Percentiles rank a stretch among this genome's conserved stretches.
Evolutionary conservation across 2,888 invertebrate species (phyloP).

Genomic region (Torymus tubicola): DNA sequence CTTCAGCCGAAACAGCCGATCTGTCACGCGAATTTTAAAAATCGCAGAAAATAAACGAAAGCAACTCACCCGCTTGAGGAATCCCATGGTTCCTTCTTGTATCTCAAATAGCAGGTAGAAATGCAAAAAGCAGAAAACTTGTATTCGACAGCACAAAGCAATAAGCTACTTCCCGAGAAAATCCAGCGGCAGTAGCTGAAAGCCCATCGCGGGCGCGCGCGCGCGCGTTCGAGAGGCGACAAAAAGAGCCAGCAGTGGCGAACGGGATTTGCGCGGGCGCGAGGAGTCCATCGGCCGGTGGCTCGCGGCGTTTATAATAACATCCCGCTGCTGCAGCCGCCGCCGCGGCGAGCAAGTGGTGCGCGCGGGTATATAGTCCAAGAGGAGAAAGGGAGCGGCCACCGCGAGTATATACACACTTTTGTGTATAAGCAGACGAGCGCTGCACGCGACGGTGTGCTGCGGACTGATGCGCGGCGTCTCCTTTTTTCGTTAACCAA

Average conservation of each 20-base stretch:
- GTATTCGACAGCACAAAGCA: too few species aligned
- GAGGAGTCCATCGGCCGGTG: too few species aligned
- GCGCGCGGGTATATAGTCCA: too few species aligned
- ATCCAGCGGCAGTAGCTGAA: neutral
- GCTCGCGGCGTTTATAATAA: too few species aligned
- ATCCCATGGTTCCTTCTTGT: slow-evolving; percentile 60
- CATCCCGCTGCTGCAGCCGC: slow-evolving; percentile 25
- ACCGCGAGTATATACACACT: too few species aligned
- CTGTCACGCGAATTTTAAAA: neutral
- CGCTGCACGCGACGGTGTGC: too few species aligned
- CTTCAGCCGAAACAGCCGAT: too few species aligned
- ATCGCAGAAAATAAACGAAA: neutral
- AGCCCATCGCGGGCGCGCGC: slow-evolving; percentile 24
- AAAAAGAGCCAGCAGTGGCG: neutral
- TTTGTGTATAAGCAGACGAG: too few species aligned
- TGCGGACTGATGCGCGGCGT: too few species aligned
- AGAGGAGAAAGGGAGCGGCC: too few species aligned
- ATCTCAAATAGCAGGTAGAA: slow-evolving; percentile 32
- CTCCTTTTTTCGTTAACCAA: too few species aligned
- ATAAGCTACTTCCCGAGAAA: too few species aligned
- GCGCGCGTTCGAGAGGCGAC: neutral
- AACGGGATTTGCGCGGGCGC: neutral
- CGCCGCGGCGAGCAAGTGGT: neutral
- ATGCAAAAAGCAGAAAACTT: neutral
- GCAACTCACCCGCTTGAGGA: slow-evolving; percentile 63